phyloP scores from a whole-genome alignment of 2,888 invertebrate species.

The Dryobota labecula region DNA sequence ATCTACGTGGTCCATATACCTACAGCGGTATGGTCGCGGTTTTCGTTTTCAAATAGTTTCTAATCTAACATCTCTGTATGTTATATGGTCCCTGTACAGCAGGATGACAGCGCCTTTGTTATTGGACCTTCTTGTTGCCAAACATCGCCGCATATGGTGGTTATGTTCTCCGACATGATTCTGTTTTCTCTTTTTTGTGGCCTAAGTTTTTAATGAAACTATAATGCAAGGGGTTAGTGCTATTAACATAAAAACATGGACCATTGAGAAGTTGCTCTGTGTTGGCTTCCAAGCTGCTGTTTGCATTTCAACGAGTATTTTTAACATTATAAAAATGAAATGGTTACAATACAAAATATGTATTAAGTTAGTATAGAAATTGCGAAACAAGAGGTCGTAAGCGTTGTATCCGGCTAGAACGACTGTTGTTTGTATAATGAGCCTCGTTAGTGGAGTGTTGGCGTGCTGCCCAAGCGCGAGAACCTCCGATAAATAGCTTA shows the following conservation, averaged over 20 bases:
- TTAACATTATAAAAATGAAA: constrained; percentile 37
- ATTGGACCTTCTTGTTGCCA: constrained; percentile 53
- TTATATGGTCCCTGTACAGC: constrained; percentile 40
- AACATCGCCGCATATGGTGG: constrained; percentile 49
- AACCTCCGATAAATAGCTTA: constrained; percentile 59
- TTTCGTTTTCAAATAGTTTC: constrained; percentile 65
- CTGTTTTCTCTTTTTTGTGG: constrained; percentile 49
- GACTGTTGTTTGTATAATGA: constrained; percentile 79
- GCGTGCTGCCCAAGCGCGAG: constrained; percentile 70
- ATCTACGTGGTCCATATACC: constrained; percentile 56
- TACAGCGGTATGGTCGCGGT: constrained; percentile 49
- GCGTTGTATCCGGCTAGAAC: constrained; percentile 69
- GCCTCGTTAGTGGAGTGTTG: constrained; percentile 79
- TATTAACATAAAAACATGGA: constrained; percentile 29
- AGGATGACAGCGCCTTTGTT: constrained; percentile 47
- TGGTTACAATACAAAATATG: constrained; percentile 35
- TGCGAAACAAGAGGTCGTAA: constrained; percentile 65
- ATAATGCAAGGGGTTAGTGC: constrained; percentile 9
- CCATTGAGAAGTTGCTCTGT: constrained; percentile 15
- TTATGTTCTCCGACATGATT: constrained; percentile 50
- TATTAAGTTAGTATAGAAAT: constrained; percentile 51
- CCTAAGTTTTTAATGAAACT: constrained; percentile 56
- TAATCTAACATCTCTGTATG: constrained; percentile 55
- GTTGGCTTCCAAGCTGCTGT: constrained; percentile 17
- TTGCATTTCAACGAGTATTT: constrained; percentile 38